Evolutionary conservation across 2,888 invertebrate genomes (phyloP).

Genomic region (Mellilla xanthometata): DNA sequence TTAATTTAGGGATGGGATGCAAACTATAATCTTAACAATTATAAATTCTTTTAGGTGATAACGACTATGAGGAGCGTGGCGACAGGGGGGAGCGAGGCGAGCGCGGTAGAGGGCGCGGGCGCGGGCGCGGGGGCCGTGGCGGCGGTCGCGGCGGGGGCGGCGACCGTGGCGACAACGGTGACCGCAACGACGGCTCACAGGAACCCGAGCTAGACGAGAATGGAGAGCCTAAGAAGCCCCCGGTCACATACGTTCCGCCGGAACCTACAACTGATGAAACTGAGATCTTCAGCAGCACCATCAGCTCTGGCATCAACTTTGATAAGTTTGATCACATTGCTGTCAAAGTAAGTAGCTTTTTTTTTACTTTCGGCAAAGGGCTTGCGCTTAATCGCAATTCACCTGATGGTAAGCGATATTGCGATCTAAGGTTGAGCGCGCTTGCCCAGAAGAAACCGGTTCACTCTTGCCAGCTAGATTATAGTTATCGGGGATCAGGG

Average conservation of each 20-base stretch:
- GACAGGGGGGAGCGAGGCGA: slow-evolving; percentile 43
- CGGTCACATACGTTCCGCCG: slow-evolving; percentile 86
- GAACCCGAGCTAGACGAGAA: slow-evolving; percentile 48
- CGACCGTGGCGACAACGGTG: slow-evolving; percentile 27
- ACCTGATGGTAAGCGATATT: too few species aligned
- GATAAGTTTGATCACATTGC: slow-evolving; percentile 94
- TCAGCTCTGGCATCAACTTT: slow-evolving; percentile 95
- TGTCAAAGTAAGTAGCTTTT: slow-evolving; percentile 86
- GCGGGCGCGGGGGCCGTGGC: slow-evolving; percentile 44
- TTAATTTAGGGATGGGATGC: too few species aligned
- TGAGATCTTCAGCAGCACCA: slow-evolving; percentile 86
- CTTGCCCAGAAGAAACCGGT: too few species aligned
- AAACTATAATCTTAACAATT: too few species aligned
- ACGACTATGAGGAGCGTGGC: slow-evolving; percentile 42
- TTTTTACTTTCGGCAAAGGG: too few species aligned
- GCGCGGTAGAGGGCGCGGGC: slow-evolving; percentile 43
- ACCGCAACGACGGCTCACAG: slow-evolving; percentile 35
- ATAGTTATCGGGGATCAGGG: too few species aligned
- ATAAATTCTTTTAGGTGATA: too few species aligned
- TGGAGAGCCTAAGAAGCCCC: slow-evolving; percentile 64
- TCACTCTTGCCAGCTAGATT: too few species aligned
- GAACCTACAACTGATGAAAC: slow-evolving; percentile 88
- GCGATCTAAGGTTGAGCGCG: too few species aligned
- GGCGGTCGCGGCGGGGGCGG: slow-evolving; percentile 42
- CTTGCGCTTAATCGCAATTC: too few species aligned